Conservation (phyloP, 2,113 vertebrate species). For the Naja naja region DNA sequence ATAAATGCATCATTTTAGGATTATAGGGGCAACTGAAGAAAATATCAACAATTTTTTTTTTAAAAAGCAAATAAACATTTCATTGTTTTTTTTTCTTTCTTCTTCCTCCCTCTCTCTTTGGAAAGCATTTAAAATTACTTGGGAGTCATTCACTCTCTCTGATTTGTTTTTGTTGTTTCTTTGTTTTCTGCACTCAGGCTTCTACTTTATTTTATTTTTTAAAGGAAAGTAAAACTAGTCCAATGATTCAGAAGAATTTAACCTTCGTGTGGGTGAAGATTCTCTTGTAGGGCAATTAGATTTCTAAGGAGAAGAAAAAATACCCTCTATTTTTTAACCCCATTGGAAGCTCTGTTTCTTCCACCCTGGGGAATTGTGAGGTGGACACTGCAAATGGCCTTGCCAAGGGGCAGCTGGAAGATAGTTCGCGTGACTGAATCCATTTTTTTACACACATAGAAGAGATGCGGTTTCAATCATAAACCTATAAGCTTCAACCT, state of each 20-base stretch:
- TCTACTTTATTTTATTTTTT: background rate
- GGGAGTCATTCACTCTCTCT: background rate
- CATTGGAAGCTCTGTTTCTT: background rate
- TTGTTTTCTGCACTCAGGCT: background rate
- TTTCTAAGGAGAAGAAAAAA: background rate
- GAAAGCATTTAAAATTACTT: background rate
- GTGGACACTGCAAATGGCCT: background rate
- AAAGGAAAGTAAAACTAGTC: background rate
- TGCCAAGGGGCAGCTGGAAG: background rate
- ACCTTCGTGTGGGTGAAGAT: background rate
- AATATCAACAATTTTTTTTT: background rate
- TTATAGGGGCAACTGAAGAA: constrained; percentile 45
- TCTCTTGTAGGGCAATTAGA: background rate
- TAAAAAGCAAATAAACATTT: background rate
- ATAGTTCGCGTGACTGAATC: background rate
- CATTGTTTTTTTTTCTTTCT: background rate
- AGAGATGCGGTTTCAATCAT: background rate
- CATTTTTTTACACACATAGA: background rate
- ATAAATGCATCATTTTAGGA: constrained; percentile 63
- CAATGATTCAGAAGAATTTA: background rate
- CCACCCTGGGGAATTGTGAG: background rate
- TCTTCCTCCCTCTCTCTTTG: background rate
- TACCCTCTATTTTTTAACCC: background rate
- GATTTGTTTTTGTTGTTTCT: background rate
- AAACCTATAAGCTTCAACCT: background rate